Percentiles rank a stretch among this genome's conserved stretches.
phyloP scores from a whole-genome alignment of 2,888 invertebrate species.

The Zele albiditarsus region DNA sequence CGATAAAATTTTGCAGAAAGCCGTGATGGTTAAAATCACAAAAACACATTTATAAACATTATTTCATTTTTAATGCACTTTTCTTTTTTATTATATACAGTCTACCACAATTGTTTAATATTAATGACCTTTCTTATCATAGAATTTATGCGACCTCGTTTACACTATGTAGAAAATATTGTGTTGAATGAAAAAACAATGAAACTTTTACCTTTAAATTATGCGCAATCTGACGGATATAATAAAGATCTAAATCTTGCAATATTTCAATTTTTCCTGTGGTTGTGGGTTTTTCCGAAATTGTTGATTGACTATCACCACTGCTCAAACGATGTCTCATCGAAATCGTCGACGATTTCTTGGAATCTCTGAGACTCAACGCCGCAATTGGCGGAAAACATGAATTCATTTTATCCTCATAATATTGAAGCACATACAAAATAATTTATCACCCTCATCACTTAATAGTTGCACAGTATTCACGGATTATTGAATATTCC shows the following conservation, averaged over 20 bases:
- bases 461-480: not conserved
- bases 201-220: conserved; percentile 73
- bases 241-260: conserved; percentile 75
- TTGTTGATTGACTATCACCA: conserved; percentile 56
- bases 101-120: not conserved
- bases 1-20: not conserved
- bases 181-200: not conserved
- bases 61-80: not conserved
- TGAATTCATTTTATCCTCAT: conserved; percentile 71
- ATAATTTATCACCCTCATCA: not conserved
- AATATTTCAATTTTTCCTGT: conserved; percentile 73
- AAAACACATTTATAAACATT: conserved; percentile 2
- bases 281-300: conserved; percentile 48
- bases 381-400: conserved; percentile 74
- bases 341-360: conserved; percentile 56
- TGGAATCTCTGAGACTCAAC: conserved; percentile 70
- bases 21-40: not conserved
- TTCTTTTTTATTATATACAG: not conserved
- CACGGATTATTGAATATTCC: not conserved
- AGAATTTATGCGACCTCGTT: not conserved
- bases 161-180: not conserved
- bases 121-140: not conserved
- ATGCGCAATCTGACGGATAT: conserved; percentile 75
- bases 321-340: conserved; percentile 65
- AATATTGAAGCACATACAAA: not conserved